Conservation (phyloP, 2,888 invertebrate species). For the Phortica magna region DNA sequence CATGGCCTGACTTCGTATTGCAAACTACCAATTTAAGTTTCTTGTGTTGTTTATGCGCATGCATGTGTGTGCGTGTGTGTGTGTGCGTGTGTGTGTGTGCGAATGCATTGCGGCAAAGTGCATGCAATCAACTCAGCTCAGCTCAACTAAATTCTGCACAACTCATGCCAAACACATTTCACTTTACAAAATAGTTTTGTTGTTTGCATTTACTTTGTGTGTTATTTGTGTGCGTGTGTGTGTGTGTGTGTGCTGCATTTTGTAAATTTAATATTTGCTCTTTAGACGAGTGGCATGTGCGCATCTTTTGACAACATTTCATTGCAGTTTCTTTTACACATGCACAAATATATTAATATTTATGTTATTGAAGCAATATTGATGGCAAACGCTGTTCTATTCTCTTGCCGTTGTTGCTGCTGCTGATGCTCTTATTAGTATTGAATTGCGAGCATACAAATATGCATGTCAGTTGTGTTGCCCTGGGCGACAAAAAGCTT, state of each 20-base stretch:
- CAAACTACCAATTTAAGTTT: not conserved
- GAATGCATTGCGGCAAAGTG: constrained; percentile 29
- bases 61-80: not conserved
- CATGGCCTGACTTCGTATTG: not conserved
- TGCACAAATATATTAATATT: not conserved
- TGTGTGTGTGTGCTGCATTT: not conserved
- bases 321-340: not conserved
- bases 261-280: not conserved
- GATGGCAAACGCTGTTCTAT: not conserved
- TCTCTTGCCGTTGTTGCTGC: too few relatives aligned
- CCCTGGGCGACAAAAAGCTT: not conserved
- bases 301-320: not conserved
- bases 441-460: too few relatives aligned
- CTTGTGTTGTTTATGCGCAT: not conserved
- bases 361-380: not conserved
- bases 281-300: not conserved
- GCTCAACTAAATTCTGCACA: constrained; percentile 1
- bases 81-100: not conserved
- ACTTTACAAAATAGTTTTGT: constrained; percentile 7
- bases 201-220: constrained; percentile 10
- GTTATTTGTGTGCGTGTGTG: not conserved
- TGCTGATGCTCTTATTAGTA: too few relatives aligned
- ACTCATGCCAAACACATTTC: not conserved
- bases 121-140: constrained; percentile 23
- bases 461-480: not conserved